These are phyloP conservation scores for Eulemur albifrons DNA, from an alignment of 2,797 vertebrate species.

Conservation along the genomic window DNA sequence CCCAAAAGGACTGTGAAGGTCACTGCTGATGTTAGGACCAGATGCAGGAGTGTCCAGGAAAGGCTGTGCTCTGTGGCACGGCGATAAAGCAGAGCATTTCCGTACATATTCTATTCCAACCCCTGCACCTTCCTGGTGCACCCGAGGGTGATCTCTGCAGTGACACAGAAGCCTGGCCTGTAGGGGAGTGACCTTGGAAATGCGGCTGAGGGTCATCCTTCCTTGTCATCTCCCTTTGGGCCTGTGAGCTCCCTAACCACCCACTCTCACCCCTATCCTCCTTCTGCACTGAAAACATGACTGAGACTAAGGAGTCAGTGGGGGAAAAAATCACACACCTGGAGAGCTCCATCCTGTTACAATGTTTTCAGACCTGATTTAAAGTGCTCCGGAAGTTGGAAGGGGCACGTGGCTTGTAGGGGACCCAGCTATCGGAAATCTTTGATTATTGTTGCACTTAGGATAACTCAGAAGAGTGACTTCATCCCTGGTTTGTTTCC, in stretches of 20 bases:
- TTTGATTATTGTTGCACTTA: neutral
- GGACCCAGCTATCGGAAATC: neutral
- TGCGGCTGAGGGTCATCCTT: conserved; percentile 6
- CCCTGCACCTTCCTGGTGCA: neutral
- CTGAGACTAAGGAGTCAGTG: neutral
- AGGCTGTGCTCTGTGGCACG: conserved; percentile 39
- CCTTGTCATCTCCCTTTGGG: neutral
- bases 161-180: neutral
- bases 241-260: neutral
- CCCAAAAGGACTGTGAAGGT: conserved; percentile 37
- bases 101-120: neutral
- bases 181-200: conserved; percentile 4
- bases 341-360: neutral
- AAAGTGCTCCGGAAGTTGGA: neutral
- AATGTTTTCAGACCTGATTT: neutral
- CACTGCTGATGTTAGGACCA: conserved; percentile 45
- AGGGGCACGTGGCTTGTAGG: neutral
- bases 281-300: neutral
- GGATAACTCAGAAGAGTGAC: neutral
- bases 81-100: conserved; percentile 39
- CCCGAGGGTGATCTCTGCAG: neutral
- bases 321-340: neutral
- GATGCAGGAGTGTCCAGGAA: conserved; percentile 48
- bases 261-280: neutral
- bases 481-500: neutral